phyloP scores from a whole-genome alignment of 2,113 vertebrate species.

The Bagarius yarrelli region DNA sequence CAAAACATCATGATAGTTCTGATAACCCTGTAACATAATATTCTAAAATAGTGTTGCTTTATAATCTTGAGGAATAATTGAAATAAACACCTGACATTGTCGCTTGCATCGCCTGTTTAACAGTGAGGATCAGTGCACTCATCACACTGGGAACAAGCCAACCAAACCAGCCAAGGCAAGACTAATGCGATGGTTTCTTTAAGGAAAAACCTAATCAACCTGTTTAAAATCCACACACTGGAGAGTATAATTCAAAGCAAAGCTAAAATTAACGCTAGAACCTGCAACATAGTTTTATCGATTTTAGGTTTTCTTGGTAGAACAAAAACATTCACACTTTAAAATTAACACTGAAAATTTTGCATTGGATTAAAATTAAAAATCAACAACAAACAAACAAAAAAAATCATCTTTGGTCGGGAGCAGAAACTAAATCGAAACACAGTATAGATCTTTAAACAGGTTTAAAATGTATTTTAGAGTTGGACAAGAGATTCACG shows the following conservation, averaged over 20 bases:
- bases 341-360: slow-evolving; percentile 16
- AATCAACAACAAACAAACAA: neutral
- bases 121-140: neutral
- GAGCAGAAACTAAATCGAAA: slow-evolving; percentile 12
- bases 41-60: slow-evolving; percentile 21
- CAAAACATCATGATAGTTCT: neutral
- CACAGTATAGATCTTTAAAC: slow-evolving; percentile 3
- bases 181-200: neutral
- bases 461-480: neutral
- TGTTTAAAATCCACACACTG: neutral
- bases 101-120: neutral
- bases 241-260: neutral
- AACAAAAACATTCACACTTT: slow-evolving; percentile 17
- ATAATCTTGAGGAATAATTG: slow-evolving; percentile 60
- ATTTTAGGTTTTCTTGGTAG: neutral
- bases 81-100: slow-evolving; percentile 16
- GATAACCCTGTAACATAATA: slow-evolving; percentile 27
- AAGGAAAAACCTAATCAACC: neutral
- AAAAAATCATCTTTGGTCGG: slow-evolving; percentile 29
- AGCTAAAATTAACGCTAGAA: neutral
- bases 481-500: neutral
- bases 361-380: neutral
- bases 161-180: neutral
- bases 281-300: neutral
- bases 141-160: neutral